phyloP scores from a whole-genome alignment of 2,888 invertebrate species.

The Alentia gelatinosa region DNA sequence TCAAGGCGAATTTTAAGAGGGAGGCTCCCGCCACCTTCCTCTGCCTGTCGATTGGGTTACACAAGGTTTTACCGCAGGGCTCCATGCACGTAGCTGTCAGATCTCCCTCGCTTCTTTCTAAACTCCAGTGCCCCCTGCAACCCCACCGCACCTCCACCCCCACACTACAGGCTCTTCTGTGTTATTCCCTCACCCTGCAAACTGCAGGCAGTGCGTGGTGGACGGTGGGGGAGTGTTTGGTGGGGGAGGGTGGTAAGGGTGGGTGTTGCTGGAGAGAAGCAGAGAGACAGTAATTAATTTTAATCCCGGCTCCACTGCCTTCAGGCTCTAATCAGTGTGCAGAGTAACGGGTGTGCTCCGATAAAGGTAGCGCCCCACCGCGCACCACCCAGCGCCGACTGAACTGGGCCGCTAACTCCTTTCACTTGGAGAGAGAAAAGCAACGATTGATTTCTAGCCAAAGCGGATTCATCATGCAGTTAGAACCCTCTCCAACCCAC shows the following conservation, averaged over 20 bases:
- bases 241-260: neutral
- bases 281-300: conserved; percentile 46
- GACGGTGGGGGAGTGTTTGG: neutral
- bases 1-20: conserved; percentile 24
- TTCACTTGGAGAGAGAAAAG: neutral
- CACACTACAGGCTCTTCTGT: neutral
- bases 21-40: neutral
- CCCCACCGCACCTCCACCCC: neutral
- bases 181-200: neutral
- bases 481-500: neutral
- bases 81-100: neutral
- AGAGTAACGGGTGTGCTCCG: neutral
- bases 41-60: neutral
- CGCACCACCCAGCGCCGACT: neutral
- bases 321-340: conserved; percentile 40
- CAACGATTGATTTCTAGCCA: conserved; percentile 32
- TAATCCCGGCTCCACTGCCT: conserved; percentile 28
- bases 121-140: neutral
- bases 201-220: neutral
- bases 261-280: neutral
- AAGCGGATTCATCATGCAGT: neutral
- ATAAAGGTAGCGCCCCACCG: conserved; percentile 16
- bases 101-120: neutral
- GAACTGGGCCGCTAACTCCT: neutral
- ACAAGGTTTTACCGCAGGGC: neutral